Evolutionary conservation across 2,113 vertebrate genomes (phyloP).

Genomic region (Pristiophorus japonicus): DNA sequence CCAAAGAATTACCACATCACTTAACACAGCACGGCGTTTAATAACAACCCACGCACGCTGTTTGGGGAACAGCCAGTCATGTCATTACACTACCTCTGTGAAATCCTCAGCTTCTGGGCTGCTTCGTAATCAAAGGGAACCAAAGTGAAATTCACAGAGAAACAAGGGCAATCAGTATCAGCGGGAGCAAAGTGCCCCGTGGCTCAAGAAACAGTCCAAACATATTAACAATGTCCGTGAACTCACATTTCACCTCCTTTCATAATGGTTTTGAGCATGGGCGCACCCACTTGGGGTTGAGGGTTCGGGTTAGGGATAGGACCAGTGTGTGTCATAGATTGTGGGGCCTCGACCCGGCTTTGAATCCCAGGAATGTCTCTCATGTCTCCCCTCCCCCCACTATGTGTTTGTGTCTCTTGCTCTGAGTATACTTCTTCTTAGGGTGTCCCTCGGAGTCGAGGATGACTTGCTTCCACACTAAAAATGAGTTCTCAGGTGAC

Average conservation of each 20-base stretch:
- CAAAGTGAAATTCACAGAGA: not conserved
- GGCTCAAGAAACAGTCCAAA: not conserved
- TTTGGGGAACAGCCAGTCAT: not conserved
- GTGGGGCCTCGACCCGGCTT: not conserved
- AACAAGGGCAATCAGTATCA: not conserved
- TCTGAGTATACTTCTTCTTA: too few species aligned
- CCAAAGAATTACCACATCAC: not conserved
- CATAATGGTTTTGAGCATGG: not conserved
- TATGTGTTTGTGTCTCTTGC: not conserved
- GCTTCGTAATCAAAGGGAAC: not conserved
- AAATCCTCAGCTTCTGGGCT: not conserved
- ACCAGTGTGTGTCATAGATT: not conserved
- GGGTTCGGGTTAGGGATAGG: too few species aligned
- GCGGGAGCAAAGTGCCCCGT: not conserved
- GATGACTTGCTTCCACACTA: too few species aligned
- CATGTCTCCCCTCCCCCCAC: not conserved
- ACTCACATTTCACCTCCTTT: not conserved
- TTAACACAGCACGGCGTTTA: not conserved
- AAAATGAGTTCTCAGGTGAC: too few species aligned
- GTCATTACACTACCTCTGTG: not conserved
- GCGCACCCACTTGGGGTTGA: too few species aligned
- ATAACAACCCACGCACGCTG: not conserved
- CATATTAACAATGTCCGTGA: not conserved
- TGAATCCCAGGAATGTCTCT: not conserved
- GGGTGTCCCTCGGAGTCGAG: too few species aligned